Evolutionary conservation across 2,888 invertebrate genomes (phyloP).

Genomic region (Hybos culiciformis): DNA sequence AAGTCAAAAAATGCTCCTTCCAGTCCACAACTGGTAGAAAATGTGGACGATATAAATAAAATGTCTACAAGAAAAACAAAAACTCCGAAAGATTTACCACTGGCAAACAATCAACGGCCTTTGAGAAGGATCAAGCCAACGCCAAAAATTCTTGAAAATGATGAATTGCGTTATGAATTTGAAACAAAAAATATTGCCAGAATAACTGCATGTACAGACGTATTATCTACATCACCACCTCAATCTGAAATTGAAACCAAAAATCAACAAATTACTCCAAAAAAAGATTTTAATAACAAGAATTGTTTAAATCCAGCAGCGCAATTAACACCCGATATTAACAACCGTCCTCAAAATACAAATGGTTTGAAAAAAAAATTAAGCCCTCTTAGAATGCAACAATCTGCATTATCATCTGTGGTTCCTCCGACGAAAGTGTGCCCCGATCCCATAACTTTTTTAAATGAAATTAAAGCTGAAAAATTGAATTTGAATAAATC

Average conservation of each 20-base stretch:
- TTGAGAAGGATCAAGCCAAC: conserved; percentile 51
- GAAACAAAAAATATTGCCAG: conserved; percentile 44
- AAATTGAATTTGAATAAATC: conserved; percentile 30
- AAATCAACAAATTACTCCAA: neutral
- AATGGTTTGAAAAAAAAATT: conserved; percentile 25
- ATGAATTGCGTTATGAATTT: conserved; percentile 44
- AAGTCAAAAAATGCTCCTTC: conserved; percentile 24
- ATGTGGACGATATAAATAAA: neutral
- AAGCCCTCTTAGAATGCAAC: too few species aligned
- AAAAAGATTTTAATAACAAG: conserved; percentile 1
- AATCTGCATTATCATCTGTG: conserved; percentile 15
- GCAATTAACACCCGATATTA: conserved; percentile 1
- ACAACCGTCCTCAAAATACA: neutral
- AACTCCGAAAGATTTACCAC: conserved; percentile 45
- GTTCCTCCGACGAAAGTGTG: conserved; percentile 19
- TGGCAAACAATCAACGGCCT: conserved; percentile 36
- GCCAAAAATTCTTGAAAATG: conserved; percentile 50
- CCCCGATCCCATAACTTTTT: conserved; percentile 28
- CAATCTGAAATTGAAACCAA: conserved; percentile 16
- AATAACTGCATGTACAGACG: conserved; percentile 29
- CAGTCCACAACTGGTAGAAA: conserved; percentile 6
- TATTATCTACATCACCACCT: neutral
- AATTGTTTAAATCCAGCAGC: neutral
- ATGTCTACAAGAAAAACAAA: neutral
- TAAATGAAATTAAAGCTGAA: conserved; percentile 29